Conservation (phyloP, 92 coral and sea anemone genomes). For the Isaurus tuberculatus region DNA sequence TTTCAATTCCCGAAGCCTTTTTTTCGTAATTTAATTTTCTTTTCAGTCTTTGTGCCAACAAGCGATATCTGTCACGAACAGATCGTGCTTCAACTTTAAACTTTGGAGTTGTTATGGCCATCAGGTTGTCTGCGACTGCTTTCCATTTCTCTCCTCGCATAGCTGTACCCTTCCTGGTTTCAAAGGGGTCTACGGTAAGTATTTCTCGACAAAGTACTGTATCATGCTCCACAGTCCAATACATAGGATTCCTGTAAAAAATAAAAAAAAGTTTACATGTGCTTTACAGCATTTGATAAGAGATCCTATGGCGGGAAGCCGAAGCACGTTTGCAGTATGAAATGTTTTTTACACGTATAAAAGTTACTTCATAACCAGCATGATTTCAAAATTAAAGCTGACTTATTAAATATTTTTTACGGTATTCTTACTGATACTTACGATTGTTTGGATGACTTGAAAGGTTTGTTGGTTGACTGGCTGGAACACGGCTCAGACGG, state of each 20-base stretch:
- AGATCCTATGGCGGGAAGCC: slow-evolving; percentile 43
- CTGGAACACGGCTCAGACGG: too few relatives aligned
- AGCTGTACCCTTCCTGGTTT: slow-evolving; percentile 49
- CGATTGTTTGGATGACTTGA: too few relatives aligned
- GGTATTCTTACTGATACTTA: too few relatives aligned
- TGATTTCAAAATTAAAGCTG: too few relatives aligned
- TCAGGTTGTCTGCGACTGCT: slow-evolving; percentile 49
- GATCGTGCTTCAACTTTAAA: slow-evolving; percentile 56
- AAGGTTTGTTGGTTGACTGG: too few relatives aligned
- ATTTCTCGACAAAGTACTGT: slow-evolving; percentile 48
- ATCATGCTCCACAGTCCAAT: slow-evolving; percentile 47
- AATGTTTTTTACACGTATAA: too few relatives aligned
- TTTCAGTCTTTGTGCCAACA: slow-evolving; percentile 39
- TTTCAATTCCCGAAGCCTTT: slow-evolving; percentile 58
- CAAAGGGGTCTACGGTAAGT: slow-evolving; percentile 24
- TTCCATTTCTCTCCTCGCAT: slow-evolving; percentile 55
- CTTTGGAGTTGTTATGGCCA: slow-evolving; percentile 48
- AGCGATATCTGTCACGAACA: slow-evolving; percentile 46
- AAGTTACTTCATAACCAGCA: too few relatives aligned
- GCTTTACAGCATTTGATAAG: too few relatives aligned
- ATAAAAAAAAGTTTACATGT: slow-evolving; percentile 32
- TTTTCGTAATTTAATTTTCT: slow-evolving; percentile 47
- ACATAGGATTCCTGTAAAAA: slow-evolving; percentile 43
- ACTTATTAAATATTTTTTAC: too few relatives aligned
- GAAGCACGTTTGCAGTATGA: slow-evolving; percentile 10